Evolutionary conservation across 2,888 invertebrate genomes (phyloP), one percentile per base, ranked within the genome.

Genomic region (Ashinkailepas kermadecensis): DNA sequence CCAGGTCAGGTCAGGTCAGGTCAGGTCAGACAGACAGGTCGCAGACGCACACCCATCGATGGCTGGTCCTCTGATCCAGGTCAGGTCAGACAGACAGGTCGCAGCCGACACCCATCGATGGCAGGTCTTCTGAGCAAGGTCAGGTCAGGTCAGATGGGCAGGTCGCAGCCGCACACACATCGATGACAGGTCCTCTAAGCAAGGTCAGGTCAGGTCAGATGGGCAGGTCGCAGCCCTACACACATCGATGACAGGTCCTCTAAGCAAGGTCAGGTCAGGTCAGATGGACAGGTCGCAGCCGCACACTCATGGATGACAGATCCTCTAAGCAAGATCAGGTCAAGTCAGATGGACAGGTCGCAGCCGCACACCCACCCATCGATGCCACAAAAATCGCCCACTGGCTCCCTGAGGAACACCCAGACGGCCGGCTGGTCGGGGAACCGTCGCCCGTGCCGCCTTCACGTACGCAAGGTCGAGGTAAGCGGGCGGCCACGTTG

Each of bases 141-240:
- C 91, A 94, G 97, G 95, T 85, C 96, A 90, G 86, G 97, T 96
- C 88, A 96, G 94, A 67, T 96, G 94, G 87, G 97, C 97, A 80
- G 97, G 91, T 80, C 97, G 92, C 85, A 97, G 91, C 81, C 97
- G 91, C 9, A 97, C 90, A 0, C 96, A 96, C 90, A 97, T 93
- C 25, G 95, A 94, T 87, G 94, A 94, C 8, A 97, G 59, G 59
- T 59, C 15, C 15, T 15, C 59, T 11, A 7, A 59, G 39, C 13
- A 39, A 39, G 39, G 65, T 23, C 65, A 67, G 65, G 23, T 23
- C 10, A 67, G 39, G 39, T 15, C 15, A 59, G 59, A 59, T 7
- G 7, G n/a, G n/a, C n/a, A 58, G 13, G 58, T 58, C 10, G 13
- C 58, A 13, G 13, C 10, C 13, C 13, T 13, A 13, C 13, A 58